Evolutionary conservation across 1,140 invertebrate species (phyloP).

Genomic region (Leptopilina clavipes): DNA sequence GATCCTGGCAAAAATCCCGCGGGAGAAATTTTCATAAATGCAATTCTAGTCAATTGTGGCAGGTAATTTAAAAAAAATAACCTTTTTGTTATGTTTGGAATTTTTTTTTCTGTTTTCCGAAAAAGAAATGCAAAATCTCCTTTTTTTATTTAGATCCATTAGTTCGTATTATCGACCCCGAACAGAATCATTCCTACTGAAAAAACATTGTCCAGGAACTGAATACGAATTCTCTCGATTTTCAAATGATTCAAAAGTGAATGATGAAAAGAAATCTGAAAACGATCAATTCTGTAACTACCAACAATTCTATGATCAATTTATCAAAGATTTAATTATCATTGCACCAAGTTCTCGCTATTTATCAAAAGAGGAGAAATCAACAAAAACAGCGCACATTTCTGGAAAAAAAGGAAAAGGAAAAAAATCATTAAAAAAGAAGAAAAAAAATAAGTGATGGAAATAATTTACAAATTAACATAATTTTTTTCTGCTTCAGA

Average conservation of each 20-base stretch:
- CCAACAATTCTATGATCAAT: neutral
- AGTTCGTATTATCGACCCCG: neutral
- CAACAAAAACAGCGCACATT: neutral
- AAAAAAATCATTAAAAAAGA: neutral
- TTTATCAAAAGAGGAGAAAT: neutral
- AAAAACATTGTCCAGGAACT: neutral
- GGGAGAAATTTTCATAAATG: conserved; percentile 23
- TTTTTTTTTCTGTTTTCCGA: neutral
- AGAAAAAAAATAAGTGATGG: neutral
- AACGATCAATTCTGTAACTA: neutral
- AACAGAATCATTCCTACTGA: neutral
- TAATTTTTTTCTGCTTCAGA: no score
- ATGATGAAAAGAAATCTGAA: neutral
- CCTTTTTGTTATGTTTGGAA: no score
- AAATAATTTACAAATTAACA: no score
- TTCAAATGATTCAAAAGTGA: neutral
- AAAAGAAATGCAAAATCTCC: neutral
- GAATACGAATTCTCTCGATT: neutral
- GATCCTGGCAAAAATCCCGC: conserved; percentile 48
- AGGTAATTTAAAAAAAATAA: neutral
- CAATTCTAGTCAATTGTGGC: neutral
- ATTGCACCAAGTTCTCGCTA: neutral
- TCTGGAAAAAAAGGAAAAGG: neutral
- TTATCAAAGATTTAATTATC: neutral
- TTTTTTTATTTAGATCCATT: neutral